Evolutionary conservation across 2,797 vertebrate species (phyloP).

Genomic region (Poeciliopsis turneri): DNA sequence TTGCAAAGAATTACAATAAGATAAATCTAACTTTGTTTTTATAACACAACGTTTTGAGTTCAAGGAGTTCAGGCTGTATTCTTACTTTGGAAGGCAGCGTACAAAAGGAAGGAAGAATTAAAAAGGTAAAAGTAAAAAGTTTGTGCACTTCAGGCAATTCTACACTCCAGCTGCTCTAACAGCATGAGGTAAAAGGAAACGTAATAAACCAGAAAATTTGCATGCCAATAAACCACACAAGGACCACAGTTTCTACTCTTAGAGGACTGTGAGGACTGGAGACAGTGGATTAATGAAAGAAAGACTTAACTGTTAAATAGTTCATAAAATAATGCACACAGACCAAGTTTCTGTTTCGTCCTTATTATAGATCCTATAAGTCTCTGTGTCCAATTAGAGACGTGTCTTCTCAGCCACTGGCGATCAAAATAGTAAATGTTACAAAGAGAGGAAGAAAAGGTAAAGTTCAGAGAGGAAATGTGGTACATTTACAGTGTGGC

Average conservation of each 20-base stretch:
- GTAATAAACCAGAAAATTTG: background rate
- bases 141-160: slow-evolving; percentile 13
- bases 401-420: background rate
- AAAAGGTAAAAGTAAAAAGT: slow-evolving; percentile 15
- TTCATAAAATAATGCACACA: background rate
- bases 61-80: background rate
- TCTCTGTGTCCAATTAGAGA: slow-evolving; percentile 36
- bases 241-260: background rate
- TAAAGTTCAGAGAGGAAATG: background rate
- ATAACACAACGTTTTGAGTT: background rate
- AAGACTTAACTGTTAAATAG: background rate
- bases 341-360: background rate
- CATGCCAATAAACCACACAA: background rate
- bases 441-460: slow-evolving; percentile 32
- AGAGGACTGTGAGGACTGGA: background rate
- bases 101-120: slow-evolving; percentile 11
- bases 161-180: slow-evolving; percentile 7
- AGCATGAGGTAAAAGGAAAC: slow-evolving; percentile 1
- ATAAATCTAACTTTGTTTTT: background rate
- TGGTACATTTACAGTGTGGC: slow-evolving; percentile 19
- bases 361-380: background rate
- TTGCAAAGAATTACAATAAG: background rate
- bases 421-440: background rate
- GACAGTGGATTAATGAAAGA: background rate
- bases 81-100: background rate